phyloP scores from a whole-genome alignment of 1,140 invertebrate genomes.

The Gonioctena quinquepunctata region DNA sequence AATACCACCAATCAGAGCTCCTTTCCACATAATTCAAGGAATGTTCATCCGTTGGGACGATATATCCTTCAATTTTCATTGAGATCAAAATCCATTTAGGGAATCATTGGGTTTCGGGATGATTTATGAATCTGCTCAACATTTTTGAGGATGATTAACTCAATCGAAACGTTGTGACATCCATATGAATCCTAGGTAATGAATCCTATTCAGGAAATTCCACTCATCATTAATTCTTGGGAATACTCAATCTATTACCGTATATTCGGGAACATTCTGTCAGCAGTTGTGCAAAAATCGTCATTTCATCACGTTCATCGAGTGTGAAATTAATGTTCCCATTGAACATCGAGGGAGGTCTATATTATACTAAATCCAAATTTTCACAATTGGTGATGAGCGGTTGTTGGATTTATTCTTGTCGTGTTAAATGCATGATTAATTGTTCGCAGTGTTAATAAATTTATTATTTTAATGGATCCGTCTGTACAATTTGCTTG shows the following conservation, averaged over 20 bases:
- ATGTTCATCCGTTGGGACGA: too few relatives aligned
- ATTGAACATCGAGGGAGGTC: background rate
- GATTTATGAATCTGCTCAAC: too few relatives aligned
- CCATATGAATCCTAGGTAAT: too few relatives aligned
- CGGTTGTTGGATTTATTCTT: slow-evolving; percentile 15
- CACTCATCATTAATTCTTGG: background rate
- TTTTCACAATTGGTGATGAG: slow-evolving; percentile 14
- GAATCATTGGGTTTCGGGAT: too few relatives aligned
- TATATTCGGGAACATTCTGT: too few relatives aligned
- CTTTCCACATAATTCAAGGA: too few relatives aligned
- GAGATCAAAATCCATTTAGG: too few relatives aligned
- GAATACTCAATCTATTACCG: background rate
- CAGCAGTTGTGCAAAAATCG: background rate
- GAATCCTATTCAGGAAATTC: too few relatives aligned
- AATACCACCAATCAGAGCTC: too few relatives aligned
- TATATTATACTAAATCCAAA: slow-evolving; percentile 1
- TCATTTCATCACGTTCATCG: background rate
- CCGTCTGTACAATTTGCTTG: slow-evolving; percentile 13
- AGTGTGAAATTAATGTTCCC: background rate
- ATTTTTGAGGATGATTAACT: too few relatives aligned
- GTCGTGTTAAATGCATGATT: slow-evolving; percentile 18
- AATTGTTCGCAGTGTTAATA: slow-evolving; percentile 13
- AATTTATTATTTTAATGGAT: slow-evolving; percentile 21
- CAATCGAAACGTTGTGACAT: too few relatives aligned
- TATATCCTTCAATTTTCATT: too few relatives aligned